A percentile compares a stretch with the other conserved stretches of the same genome.
These are phyloP conservation scores for Pteropus alecto DNA, from an alignment of 2,113 vertebrate species.

Conservation along the genomic window DNA sequence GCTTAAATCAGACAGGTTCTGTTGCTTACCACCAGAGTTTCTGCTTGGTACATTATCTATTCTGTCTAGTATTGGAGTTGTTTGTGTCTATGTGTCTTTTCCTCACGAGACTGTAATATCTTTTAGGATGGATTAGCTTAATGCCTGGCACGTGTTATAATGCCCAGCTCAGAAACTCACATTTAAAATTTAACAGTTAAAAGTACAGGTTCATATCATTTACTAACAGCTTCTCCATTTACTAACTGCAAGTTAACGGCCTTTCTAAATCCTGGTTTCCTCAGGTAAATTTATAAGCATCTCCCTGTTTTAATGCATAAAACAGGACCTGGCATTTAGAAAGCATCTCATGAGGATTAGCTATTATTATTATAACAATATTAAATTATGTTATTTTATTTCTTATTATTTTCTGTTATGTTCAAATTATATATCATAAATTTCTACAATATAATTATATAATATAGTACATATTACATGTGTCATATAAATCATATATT, in stretches of 20 bases:
- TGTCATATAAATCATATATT: neutral
- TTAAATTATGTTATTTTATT: neutral
- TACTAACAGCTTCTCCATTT: neutral
- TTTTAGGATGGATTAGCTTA: neutral
- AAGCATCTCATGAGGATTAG: neutral
- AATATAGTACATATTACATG: neutral
- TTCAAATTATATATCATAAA: neutral
- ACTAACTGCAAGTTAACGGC: neutral
- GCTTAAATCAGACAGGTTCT: neutral
- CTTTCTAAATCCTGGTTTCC: neutral
- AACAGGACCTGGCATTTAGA: neutral
- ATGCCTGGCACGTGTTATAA: neutral
- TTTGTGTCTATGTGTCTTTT: neutral
- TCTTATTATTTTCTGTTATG: neutral
- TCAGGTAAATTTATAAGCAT: neutral
- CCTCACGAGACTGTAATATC: neutral
- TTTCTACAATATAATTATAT: neutral
- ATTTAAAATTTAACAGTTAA: neutral
- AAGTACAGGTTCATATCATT: neutral
- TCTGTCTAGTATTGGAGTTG: neutral
- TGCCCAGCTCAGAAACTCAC: neutral
- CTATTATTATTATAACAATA: neutral
- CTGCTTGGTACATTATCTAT: neutral
- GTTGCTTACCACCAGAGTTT: neutral
- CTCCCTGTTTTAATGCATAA: neutral